These are phyloP conservation scores for Scopus umbretta DNA, from an alignment of 2,113 vertebrate genomes.

Conservation along the genomic window DNA sequence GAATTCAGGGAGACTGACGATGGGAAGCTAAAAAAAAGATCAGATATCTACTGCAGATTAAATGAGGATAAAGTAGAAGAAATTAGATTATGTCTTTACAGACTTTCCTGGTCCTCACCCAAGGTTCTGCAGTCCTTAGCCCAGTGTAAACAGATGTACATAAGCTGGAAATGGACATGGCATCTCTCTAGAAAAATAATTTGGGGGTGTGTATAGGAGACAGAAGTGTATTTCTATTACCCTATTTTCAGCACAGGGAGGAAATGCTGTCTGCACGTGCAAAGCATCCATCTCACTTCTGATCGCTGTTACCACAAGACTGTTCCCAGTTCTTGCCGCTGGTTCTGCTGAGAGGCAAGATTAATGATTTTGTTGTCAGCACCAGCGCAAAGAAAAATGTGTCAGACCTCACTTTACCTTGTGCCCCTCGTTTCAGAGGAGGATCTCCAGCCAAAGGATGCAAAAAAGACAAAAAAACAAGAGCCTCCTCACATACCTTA, in stretches of 20 bases:
- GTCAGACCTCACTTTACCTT: neutral
- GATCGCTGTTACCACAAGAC: neutral
- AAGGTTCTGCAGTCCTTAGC: neutral
- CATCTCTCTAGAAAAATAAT: neutral
- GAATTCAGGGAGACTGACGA: neutral
- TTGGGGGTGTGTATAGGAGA: rapidly evolving
- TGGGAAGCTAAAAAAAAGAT: neutral
- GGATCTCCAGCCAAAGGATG: neutral
- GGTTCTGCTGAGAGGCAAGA: neutral
- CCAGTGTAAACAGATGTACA: neutral
- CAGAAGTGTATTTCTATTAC: neutral
- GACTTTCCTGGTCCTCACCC: neutral
- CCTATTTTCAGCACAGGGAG: neutral
- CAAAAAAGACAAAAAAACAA: neutral
- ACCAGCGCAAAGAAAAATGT: neutral
- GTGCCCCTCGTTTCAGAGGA: neutral
- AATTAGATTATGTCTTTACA: neutral
- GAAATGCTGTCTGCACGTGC: neutral
- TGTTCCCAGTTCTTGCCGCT: neutral
- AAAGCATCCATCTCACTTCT: neutral
- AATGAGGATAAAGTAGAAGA: neutral
- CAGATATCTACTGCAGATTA: neutral
- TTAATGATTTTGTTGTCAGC: neutral
- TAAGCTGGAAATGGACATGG: neutral
- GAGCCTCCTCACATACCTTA: neutral